Conservation (phyloP, 1,140 invertebrate species). For the Drosophila prosaltans region DNA sequence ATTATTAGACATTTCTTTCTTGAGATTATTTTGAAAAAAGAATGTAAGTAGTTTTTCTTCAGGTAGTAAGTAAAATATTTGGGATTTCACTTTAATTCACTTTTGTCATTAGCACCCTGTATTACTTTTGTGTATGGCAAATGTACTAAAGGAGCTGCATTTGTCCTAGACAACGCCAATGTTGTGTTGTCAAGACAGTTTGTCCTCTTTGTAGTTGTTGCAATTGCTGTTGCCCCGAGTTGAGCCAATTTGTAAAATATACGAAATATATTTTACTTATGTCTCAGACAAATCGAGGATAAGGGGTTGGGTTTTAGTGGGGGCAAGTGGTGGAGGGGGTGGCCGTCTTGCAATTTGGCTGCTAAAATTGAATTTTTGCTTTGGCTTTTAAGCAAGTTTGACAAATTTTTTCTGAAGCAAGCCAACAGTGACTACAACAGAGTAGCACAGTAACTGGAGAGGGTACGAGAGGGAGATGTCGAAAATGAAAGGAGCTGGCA, state of each 20-base stretch:
- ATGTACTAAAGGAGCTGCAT: conserved; percentile 5
- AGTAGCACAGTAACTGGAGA: conserved; percentile 9
- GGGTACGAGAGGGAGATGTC: neutral
- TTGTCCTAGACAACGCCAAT: conserved; percentile 47
- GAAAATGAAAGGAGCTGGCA: too few relatives aligned
- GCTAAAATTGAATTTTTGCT: conserved; percentile 72
- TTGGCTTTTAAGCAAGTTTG: conserved; percentile 67
- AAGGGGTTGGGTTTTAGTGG: neutral
- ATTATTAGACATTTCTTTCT: too few relatives aligned
- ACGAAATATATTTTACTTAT: conserved; percentile 65
- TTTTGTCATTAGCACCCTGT: conserved; percentile 27
- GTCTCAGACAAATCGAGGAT: conserved; percentile 32
- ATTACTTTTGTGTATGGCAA: neutral
- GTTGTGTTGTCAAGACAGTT: conserved; percentile 65
- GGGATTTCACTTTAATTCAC: neutral
- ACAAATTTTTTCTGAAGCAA: conserved; percentile 64
- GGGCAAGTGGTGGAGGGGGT: too few relatives aligned
- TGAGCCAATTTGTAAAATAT: conserved; percentile 78
- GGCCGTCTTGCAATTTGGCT: conserved; percentile 49
- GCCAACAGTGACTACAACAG: conserved; percentile 57
- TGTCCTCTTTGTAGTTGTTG: conserved; percentile 46
- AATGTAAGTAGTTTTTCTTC: too few relatives aligned
- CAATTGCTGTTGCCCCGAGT: conserved; percentile 44
- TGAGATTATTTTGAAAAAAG: too few relatives aligned
- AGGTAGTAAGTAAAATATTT: too few relatives aligned